Base-by-base conservation (phyloP, 1,140 invertebrate genomes). In the Periplaneta americana region DNA sequence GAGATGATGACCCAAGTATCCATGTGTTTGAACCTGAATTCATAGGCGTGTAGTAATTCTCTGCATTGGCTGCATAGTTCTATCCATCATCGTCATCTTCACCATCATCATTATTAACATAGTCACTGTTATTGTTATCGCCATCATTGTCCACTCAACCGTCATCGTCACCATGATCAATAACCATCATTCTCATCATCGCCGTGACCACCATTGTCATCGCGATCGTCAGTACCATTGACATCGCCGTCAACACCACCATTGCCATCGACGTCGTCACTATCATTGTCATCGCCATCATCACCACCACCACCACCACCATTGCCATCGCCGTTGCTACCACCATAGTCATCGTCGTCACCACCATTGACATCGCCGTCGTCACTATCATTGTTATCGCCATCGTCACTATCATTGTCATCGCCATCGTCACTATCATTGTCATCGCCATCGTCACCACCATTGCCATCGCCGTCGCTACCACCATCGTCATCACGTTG, bases 61-160 rank as follows among this genome's bases (percentile, higher is more conserved):
- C n/a, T n/a, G n/a, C 36, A 82, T 57, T 34, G 74, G 33, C 34
- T 74, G 32, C 36, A 33, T 36, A 18, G 8, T 74, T 34, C 9
- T 39, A 18, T 34, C 78, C 76, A 37, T 35, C 35, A 80, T 79
- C 82, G 35, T 78, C 81, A 78, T 83, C 82, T 22, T 78, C 82
- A 82, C 34, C 81, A 39, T 48, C 74, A 31, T 48, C 81, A 75
- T 82, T 81, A 34, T 82, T 81, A 78, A 6, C 75, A 57, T 82
- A 74, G 33, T 78, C 75, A 1, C 79, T 81, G 34, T 34, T 31
- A 74, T 83, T 36, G 6, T 32, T 82, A 32, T 37, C 36, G 15
- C 15, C 36, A 37, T 37, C 36, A 37, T 37, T 15, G 15, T 37
- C 36, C 8, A 9, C 36, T 8, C 15, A 9, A 37, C 15, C 15